Percentiles rank a stretch among this genome's conserved stretches.
Evolutionary conservation across 2,888 invertebrate species (phyloP).

Genomic region (Lasioglossum figueresi): DNA sequence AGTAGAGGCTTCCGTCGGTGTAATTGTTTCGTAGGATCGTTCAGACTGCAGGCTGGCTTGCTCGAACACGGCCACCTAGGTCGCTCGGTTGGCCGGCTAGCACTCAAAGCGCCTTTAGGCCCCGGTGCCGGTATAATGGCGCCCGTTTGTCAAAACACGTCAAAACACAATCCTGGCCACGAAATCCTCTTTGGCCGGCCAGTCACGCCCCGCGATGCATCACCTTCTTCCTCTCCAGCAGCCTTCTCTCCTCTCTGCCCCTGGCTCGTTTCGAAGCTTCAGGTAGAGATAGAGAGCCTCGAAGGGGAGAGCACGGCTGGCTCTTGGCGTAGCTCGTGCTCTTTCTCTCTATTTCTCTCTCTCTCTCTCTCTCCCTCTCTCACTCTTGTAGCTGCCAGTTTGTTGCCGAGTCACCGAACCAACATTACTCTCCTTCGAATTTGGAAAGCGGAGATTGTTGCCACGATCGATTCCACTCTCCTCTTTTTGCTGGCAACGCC

Average conservation of each 20-base stretch:
- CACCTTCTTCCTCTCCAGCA: constrained; percentile 62
- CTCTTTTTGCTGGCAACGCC: background rate
- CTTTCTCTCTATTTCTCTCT: background rate
- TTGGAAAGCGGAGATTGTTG: constrained; percentile 58
- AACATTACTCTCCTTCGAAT: constrained; percentile 71
- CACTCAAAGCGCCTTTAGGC: constrained; percentile 70
- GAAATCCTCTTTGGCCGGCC: constrained; percentile 72
- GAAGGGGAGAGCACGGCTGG: background rate
- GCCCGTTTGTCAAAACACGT: constrained; percentile 84
- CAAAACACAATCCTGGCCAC: constrained; percentile 81
- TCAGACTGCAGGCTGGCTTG: constrained; percentile 38
- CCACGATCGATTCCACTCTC: background rate
- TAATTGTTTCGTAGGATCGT: constrained; percentile 75
- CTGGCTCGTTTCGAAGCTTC: constrained; percentile 52
- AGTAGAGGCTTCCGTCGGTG: constrained; percentile 62
- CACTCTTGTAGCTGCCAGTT: constrained; percentile 17
- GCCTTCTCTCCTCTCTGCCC: constrained; percentile 42
- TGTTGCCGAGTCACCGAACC: constrained; percentile 71
- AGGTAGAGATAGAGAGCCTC: constrained; percentile 48
- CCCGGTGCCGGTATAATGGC: constrained; percentile 79
- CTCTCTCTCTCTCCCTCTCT: background rate
- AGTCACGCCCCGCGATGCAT: constrained; percentile 82
- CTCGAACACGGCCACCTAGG: constrained; percentile 78
- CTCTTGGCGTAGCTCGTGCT: constrained; percentile 45
- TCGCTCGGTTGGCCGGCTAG: constrained; percentile 72